Conservation (phyloP, 2,113 vertebrate species). For the Agelaius phoeniceus region DNA sequence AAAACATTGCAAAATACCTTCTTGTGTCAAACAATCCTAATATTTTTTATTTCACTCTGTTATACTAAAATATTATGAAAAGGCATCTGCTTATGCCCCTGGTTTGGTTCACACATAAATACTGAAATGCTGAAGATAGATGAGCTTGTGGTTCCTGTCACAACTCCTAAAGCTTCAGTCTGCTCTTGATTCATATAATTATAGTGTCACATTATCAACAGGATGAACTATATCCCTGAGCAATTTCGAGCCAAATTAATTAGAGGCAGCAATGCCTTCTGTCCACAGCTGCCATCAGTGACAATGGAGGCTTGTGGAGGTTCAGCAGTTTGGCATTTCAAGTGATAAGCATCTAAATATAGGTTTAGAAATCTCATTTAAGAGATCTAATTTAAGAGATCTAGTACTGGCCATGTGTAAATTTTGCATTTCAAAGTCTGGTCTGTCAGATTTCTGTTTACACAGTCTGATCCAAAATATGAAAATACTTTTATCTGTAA, state of each 20-base stretch:
- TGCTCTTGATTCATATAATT: conserved; percentile 6
- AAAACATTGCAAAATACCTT: not conserved
- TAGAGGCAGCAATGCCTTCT: not conserved
- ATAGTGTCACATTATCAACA: conserved; percentile 3
- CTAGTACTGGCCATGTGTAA: not conserved
- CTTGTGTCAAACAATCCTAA: not conserved
- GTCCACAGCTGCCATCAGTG: not conserved
- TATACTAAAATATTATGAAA: not conserved
- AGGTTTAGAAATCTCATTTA: not conserved
- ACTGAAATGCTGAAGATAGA: not conserved
- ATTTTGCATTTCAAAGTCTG: not conserved
- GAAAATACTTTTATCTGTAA: not conserved
- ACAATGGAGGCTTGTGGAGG: not conserved
- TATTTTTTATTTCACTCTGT: not conserved
- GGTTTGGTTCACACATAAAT: not conserved
- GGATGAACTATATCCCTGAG: conserved; percentile 17
- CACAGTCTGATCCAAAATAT: not conserved
- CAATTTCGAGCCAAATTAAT: conserved; percentile 30
- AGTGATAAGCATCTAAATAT: not conserved
- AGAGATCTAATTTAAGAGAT: not conserved
- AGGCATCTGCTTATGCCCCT: not conserved
- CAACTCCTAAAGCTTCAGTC: not conserved
- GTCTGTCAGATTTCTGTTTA: not conserved
- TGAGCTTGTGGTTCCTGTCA: not conserved
- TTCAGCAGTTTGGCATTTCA: not conserved